phyloP scores from a whole-genome alignment of 64 coral and sea anemone species.

The Montipora foliosa region DNA sequence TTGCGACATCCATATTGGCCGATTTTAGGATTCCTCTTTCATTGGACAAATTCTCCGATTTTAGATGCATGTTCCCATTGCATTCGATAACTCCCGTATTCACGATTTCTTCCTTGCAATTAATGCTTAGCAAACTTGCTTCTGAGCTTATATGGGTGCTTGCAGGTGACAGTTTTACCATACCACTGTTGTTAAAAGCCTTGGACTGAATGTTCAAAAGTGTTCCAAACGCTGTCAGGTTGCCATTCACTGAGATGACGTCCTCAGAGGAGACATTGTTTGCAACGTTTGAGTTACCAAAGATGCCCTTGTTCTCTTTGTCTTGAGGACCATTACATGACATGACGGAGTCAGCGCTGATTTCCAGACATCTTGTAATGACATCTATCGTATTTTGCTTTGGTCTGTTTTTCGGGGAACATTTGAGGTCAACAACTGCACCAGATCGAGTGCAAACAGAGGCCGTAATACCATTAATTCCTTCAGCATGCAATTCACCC shows the following conservation, averaged over 20 bases:
- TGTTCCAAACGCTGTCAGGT: constrained; percentile 20
- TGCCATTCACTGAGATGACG: constrained; percentile 32
- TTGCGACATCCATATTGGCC: background rate
- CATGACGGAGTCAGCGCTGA: constrained; percentile 30
- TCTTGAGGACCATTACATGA: background rate
- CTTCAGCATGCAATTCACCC: constrained; percentile 49
- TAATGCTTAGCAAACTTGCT: constrained; percentile 10
- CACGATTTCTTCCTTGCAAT: background rate
- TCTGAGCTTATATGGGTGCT: background rate
- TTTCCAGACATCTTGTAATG: constrained; percentile 41
- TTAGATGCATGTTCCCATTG: constrained; percentile 26
- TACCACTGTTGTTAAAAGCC: constrained; percentile 39
- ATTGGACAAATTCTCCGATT: constrained; percentile 36
- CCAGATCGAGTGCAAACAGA: constrained; percentile 34
- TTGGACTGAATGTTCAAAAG: constrained; percentile 34
- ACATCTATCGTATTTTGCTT: constrained; percentile 10
- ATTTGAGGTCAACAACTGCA: constrained; percentile 43
- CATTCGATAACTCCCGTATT: constrained; percentile 55
- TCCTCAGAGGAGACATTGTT: constrained; percentile 30
- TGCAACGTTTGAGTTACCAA: background rate
- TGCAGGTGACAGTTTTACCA: constrained; percentile 17
- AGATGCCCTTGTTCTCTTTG: constrained; percentile 8
- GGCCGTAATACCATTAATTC: constrained; percentile 61
- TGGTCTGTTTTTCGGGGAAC: background rate
- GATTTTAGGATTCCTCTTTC: constrained; percentile 43